Conservation (phyloP, 1,140 invertebrate genomes). For the Colletes gigas region DNA sequence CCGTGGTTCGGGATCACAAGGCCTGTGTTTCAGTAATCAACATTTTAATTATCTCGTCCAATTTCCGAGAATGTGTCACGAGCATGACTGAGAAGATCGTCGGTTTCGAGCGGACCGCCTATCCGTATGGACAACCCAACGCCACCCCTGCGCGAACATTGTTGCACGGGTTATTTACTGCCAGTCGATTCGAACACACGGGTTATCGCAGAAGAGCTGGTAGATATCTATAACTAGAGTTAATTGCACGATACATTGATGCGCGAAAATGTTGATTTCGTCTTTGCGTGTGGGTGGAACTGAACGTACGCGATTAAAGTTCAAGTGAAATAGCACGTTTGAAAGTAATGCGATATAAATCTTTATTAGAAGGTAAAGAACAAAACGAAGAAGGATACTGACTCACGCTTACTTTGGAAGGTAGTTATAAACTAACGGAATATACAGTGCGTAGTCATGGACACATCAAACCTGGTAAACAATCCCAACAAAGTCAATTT, state of each 20-base stretch:
- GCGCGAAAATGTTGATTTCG: too few species aligned
- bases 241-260: not conserved
- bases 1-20: slow-evolving; percentile 15
- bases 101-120: not conserved
- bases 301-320: not conserved
- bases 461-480: too few species aligned
- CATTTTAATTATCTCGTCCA: slow-evolving; percentile 5
- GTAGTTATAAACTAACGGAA: too few species aligned
- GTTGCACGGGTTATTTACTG: not conserved
- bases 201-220: not conserved
- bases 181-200: not conserved
- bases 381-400: not conserved
- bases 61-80: not conserved
- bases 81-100: not conserved
- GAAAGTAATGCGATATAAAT: not conserved
- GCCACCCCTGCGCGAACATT: not conserved
- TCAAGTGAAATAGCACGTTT: not conserved
- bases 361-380: not conserved
- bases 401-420: not conserved
- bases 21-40: not conserved
- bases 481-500: too few species aligned
- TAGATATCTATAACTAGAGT: not conserved
- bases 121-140: not conserved
- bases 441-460: too few species aligned
- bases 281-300: not conserved